Conservation (phyloP, 2,797 vertebrate species). For the Balearica regulorum region DNA sequence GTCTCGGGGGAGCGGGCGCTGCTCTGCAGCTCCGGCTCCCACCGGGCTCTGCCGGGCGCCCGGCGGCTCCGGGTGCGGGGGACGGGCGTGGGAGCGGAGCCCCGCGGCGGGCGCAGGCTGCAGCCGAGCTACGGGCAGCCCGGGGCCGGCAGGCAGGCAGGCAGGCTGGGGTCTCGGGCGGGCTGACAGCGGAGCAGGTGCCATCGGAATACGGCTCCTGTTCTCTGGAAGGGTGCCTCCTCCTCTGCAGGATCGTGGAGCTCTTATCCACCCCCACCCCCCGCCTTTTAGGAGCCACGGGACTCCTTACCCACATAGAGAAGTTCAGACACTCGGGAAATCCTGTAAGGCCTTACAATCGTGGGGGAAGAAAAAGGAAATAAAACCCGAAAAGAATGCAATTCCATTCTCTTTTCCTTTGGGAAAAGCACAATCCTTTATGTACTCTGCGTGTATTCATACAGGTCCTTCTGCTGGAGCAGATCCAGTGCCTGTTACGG, state of each 20-base stretch:
- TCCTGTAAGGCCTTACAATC: fast-evolving
- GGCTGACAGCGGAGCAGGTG: not conserved
- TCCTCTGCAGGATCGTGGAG: not conserved
- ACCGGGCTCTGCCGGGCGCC: not conserved
- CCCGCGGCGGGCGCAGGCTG: not conserved
- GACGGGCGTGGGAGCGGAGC: not conserved
- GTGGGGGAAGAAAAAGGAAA: not conserved
- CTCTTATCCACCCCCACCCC: not conserved
- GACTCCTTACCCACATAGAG: not conserved
- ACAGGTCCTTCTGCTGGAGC: not conserved
- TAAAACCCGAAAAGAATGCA: not conserved
- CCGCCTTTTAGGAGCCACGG: not conserved
- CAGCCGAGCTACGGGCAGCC: not conserved
- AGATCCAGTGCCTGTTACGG: not conserved
- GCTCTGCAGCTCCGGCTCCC: not conserved
- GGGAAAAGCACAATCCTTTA: not conserved
- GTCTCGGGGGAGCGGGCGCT: not conserved
- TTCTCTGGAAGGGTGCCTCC: too few species aligned
- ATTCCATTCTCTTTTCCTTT: not conserved
- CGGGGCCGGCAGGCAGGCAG: too few species aligned
- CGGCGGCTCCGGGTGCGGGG: not conserved
- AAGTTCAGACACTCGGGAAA: not conserved
- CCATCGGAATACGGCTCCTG: not conserved
- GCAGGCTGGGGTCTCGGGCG: too few species aligned
- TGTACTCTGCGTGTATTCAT: fast-evolving